These are phyloP conservation scores for Vanessa cardui DNA, from an alignment of 2,888 invertebrate genomes.

Conservation along the genomic window DNA sequence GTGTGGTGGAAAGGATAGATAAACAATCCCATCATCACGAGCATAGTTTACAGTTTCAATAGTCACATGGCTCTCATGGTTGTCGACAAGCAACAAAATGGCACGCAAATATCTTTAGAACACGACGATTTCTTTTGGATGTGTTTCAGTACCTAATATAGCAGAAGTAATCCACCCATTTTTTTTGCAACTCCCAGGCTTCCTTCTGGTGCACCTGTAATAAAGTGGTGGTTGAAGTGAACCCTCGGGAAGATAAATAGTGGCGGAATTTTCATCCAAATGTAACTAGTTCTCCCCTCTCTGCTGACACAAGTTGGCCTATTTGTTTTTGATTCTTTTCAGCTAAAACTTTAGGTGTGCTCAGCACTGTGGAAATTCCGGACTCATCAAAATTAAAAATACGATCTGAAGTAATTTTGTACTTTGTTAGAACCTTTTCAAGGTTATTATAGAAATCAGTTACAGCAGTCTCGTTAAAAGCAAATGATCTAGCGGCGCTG, in stretches of 20 bases:
- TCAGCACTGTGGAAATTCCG: constrained; percentile 19
- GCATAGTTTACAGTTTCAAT: background rate
- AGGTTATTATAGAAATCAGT: constrained; percentile 23
- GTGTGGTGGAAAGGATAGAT: background rate
- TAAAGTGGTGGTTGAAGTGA: constrained; percentile 42
- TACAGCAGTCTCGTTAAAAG: constrained; percentile 52
- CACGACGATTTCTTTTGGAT: constrained; percentile 31
- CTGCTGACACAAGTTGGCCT: constrained; percentile 49
- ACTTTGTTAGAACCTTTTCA: constrained; percentile 10
- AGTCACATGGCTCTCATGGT: constrained; percentile 13
- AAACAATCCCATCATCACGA: background rate
- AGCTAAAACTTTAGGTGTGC: constrained; percentile 26
- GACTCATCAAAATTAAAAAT: constrained; percentile 23
- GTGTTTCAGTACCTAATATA: constrained; percentile 28
- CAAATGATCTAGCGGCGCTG: constrained; percentile 50
- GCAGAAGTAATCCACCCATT: too few relatives aligned
- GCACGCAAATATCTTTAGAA: constrained; percentile 39
- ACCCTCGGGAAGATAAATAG: constrained; percentile 46
- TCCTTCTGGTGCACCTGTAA: constrained; percentile 43
- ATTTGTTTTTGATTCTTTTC: constrained; percentile 44
- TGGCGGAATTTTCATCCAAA: constrained; percentile 54
- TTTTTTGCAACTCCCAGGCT: constrained; percentile 34
- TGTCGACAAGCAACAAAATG: constrained; percentile 37
- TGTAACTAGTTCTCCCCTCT: constrained; percentile 55
- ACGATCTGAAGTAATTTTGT: constrained; percentile 16